Base-by-base conservation (phyloP, 1,140 invertebrate genomes). In the Drosophila rufa region DNA sequence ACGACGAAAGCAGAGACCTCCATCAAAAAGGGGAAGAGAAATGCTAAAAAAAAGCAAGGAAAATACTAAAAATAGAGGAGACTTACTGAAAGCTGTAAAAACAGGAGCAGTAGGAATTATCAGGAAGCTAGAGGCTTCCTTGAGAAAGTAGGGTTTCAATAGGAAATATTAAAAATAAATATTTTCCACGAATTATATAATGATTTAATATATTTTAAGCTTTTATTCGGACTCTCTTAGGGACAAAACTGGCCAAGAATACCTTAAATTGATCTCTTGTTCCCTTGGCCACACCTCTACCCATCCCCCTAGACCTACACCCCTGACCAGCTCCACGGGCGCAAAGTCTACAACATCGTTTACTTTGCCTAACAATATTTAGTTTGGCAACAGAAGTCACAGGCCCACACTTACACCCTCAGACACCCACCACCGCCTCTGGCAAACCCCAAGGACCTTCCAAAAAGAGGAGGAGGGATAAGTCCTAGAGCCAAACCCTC, bases 331-430 rank as follows among this genome's bases (percentile, higher is more conserved):
- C 33, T 57, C 53, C 11, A 43, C 43, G 40, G 53, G 30, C 68
- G 17, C 66, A 76, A 78, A 79, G 82, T 82, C 79, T 50, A 82
- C 75, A 82, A 77, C 59, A 70, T 50, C 84, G 84, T 87, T 86
- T 83, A 89, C 83, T 85, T 85, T 86, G 79, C 82, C 82, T 87
- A 84, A 87, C 84, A 89, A 87, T 89, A 89, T 87, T 89, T 87
- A 87, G 80, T 89, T 89, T 66, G 84, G 77, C 76, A 83, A 87
- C 82, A 83, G 83, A 83, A 83, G 67, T 78, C 70, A 50, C 69
- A 46, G 61, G 22, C 48, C 40, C 77, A 58, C 47, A 27, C 14
- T n/a, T 42, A 9, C 33, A 19, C 12, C 14, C 50, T 7, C 19
- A 19, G 19, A 19, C 19, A 22, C 19, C 19, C 19, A 22, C 51